Conservation (phyloP, 1,140 invertebrate species). For the Drosophila novamexicana region DNA sequence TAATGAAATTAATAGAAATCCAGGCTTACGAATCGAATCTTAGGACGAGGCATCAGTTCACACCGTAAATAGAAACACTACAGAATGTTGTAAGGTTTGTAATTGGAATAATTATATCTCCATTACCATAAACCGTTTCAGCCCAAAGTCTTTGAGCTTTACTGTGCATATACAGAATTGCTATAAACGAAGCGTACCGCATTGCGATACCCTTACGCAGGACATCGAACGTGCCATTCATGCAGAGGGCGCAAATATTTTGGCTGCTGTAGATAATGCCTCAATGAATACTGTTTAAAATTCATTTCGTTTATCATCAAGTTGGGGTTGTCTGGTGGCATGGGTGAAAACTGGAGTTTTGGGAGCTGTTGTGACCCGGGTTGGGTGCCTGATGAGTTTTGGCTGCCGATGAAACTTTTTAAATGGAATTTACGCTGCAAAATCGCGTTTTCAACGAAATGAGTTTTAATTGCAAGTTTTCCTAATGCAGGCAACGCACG, state of each 20-base stretch:
- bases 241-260: conserved; percentile 10
- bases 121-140: background rate
- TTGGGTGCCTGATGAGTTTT: conserved; percentile 53
- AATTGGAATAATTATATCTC: no score
- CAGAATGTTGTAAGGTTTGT: no score
- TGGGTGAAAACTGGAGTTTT: background rate
- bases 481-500: conserved; percentile 72
- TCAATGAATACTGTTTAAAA: conserved; percentile 76
- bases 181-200: background rate
- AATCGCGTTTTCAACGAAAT: conserved; percentile 80
- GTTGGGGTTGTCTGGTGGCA: conserved; percentile 17
- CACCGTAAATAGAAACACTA: no score
- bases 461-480: conserved; percentile 82
- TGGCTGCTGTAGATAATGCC: conserved; percentile 52
- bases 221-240: conserved; percentile 4
- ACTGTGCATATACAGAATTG: background rate
- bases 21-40: no score
- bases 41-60: no score
- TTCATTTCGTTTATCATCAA: conserved; percentile 78
- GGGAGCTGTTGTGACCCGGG: conserved; percentile 2
- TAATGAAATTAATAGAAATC: no score
- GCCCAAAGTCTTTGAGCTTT: background rate
- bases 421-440: conserved; percentile 76
- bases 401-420: conserved; percentile 55
- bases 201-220: conserved; percentile 18